These are phyloP conservation scores for Sebastes goodei DNA, from an alignment of 2,797 vertebrate genomes.

Conservation along the genomic window DNA sequence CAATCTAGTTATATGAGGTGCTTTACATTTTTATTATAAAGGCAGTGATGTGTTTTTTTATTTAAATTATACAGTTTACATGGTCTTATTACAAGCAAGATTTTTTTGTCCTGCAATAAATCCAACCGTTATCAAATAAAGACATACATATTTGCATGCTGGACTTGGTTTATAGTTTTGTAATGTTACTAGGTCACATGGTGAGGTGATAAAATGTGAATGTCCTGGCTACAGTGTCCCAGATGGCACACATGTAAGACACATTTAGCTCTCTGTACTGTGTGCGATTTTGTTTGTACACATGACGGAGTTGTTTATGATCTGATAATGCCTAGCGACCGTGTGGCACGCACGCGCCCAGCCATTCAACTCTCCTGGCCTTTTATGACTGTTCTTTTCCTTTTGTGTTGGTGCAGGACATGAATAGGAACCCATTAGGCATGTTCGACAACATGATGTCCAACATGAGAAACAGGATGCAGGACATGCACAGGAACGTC, in stretches of 20 bases:
- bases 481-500: slow-evolving; percentile 85
- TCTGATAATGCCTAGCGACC: slow-evolving; percentile 31
- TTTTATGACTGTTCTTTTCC: neutral
- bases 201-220: slow-evolving; percentile 27
- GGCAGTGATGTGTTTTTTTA: neutral
- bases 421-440: slow-evolving; percentile 80
- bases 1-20: neutral
- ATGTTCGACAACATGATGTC: slow-evolving; percentile 89
- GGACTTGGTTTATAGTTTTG: neutral
- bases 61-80: no score
- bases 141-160: neutral
- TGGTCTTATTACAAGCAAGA: no score
- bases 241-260: slow-evolving; percentile 3
- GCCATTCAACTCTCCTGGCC: neutral
- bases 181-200: slow-evolving; percentile 7
- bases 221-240: neutral
- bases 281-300: slow-evolving; percentile 14
- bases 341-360: neutral
- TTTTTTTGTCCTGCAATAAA: neutral
- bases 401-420: slow-evolving; percentile 57
- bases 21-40: neutral
- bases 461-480: slow-evolving; percentile 87
- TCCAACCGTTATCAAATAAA: neutral
- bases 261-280: slow-evolving; percentile 7
- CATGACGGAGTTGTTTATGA: slow-evolving; percentile 33